These are phyloP conservation scores for Megatriorchis doriae DNA, from an alignment of 2,113 vertebrate genomes.

Conservation along the genomic window DNA sequence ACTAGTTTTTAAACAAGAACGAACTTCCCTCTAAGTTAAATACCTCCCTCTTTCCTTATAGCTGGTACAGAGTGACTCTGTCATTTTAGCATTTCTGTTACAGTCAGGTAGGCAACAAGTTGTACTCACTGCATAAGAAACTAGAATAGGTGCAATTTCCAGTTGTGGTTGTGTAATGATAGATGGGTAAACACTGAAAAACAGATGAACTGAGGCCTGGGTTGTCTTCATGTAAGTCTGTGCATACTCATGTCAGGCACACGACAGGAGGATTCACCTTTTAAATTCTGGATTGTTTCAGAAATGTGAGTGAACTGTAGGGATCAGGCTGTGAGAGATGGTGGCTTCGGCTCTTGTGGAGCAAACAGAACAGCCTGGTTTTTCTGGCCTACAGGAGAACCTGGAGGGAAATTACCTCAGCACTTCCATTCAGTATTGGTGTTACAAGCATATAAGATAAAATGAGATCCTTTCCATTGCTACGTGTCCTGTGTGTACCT, in stretches of 20 bases:
- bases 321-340: background rate
- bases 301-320: background rate
- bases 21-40: background rate
- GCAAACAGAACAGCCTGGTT: background rate
- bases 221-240: background rate
- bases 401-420: background rate
- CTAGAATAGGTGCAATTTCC: background rate
- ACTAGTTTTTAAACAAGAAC: background rate
- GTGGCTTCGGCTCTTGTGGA: accelerated
- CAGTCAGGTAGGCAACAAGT: background rate
- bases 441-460: background rate
- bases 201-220: accelerated
- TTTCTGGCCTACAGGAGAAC: background rate
- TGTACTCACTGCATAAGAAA: background rate
- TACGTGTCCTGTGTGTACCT: background rate
- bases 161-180: background rate
- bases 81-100: background rate
- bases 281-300: background rate
- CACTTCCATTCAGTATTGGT: background rate
- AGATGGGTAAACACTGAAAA: background rate
- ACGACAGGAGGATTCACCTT: background rate
- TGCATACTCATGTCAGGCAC: background rate
- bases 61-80: background rate
- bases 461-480: background rate
- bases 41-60: background rate